These are phyloP conservation scores for Hirtodrosophila alboralis DNA, from an alignment of 2,888 invertebrate genomes.

Conservation along the genomic window DNA sequence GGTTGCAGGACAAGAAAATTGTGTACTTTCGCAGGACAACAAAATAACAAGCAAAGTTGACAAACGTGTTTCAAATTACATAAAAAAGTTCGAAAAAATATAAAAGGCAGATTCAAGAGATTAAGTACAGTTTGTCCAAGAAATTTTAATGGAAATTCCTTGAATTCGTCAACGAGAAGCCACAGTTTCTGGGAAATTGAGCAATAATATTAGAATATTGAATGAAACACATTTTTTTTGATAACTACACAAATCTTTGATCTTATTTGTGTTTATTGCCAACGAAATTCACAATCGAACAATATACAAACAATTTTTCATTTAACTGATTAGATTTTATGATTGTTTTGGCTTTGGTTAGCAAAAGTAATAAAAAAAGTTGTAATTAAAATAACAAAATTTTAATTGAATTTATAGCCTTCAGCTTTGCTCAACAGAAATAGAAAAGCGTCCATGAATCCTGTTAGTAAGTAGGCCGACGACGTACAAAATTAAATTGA, in stretches of 20 bases:
- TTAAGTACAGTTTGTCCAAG: neutral
- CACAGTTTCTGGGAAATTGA: neutral
- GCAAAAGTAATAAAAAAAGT: constrained; percentile 4
- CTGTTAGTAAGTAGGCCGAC: constrained; percentile 32
- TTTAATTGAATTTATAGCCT: constrained; percentile 65
- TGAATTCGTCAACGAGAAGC: neutral
- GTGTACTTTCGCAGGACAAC: constrained; percentile 16
- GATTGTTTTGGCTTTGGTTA: constrained; percentile 9
- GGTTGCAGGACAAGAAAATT: constrained; percentile 19
- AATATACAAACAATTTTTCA: constrained; percentile 41
- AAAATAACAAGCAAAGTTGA: constrained; percentile 37
- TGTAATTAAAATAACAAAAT: constrained; percentile 59
- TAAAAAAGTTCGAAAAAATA: neutral
- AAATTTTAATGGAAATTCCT: constrained; percentile 1
- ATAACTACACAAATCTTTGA: constrained; percentile 15
- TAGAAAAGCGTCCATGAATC: constrained; percentile 20
- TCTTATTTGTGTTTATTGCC: constrained; percentile 12
- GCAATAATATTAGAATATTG: neutral
- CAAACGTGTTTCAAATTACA: constrained; percentile 46
- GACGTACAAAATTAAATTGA: constrained; percentile 59
- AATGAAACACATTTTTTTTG: no score
- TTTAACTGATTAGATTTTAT: constrained; percentile 34
- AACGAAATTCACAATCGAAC: constrained; percentile 1
- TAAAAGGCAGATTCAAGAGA: neutral
- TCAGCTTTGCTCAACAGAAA: constrained; percentile 29